phyloP scores from a whole-genome alignment of 2,888 invertebrate species.

The Apocheima hispidaria region DNA sequence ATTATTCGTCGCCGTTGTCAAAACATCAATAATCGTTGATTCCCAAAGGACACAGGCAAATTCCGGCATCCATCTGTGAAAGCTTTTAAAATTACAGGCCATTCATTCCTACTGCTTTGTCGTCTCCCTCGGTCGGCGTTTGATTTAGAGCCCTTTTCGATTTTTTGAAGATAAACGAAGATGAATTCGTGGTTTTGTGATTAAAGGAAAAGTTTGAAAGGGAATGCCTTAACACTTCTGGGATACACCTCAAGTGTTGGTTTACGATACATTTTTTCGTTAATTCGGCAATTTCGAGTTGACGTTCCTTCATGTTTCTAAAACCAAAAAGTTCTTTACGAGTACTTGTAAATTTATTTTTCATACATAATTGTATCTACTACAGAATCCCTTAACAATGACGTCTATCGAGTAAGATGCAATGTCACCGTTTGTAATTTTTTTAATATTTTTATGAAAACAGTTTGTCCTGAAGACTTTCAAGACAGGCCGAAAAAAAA shows the following conservation, averaged over 20 bases:
- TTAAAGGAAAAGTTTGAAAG: constrained; percentile 36
- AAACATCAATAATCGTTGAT: constrained; percentile 79
- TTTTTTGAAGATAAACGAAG: constrained; percentile 45
- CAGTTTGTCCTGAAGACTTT: no score
- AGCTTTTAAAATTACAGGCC: constrained; percentile 83
- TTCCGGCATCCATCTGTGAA: constrained; percentile 75
- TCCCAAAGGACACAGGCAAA: constrained; percentile 68
- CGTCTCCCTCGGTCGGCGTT: constrained; percentile 69
- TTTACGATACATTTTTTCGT: constrained; percentile 1
- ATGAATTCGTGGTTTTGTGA: constrained; percentile 44
- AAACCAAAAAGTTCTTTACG: not conserved
- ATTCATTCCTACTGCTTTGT: constrained; percentile 82
- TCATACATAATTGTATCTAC: no score
- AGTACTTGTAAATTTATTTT: not conserved
- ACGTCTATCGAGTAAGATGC: no score
- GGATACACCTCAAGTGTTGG: constrained; percentile 16
- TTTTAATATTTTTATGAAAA: no score
- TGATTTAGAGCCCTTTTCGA: constrained; percentile 62
- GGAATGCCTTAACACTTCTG: constrained; percentile 11
- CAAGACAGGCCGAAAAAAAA: constrained; percentile 55
- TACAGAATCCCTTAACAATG: no score
- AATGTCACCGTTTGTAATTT: no score
- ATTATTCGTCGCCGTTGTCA: constrained; percentile 73
- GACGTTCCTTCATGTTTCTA: no score
- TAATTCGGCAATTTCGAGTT: not conserved